Base-by-base conservation (phyloP, 2,797 vertebrate genomes). In the Mycteria americana region DNA sequence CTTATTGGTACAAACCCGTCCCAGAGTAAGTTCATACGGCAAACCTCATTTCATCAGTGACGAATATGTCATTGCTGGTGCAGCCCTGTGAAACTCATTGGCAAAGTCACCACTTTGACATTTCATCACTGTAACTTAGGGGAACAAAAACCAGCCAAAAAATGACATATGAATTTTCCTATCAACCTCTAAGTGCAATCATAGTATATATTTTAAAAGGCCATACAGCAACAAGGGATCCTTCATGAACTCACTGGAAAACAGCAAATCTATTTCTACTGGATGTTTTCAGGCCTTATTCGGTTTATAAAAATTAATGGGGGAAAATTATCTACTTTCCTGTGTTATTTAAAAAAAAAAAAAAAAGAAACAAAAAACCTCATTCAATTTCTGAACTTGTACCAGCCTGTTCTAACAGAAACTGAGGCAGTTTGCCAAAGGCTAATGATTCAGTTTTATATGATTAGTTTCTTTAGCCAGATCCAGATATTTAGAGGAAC, bases 401-500 rank as follows among this genome's bases (percentile, higher is more conserved):
- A 59, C 50, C 48, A 82, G 85, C 35, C 83, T 90, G 70, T 92
- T 92, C 87, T 89, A 77, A 35, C 67, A 93, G 77, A 91, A 97
- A 78, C 45, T 39, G 45, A 70, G 83, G 82, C 63, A 28, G 50
- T 78, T 91, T 96, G 93, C 94, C 95, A 89, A 59, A 72, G 92
- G 77, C 57, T 69, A 88, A 90, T 88, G 88, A 86, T 89, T 94
- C 85, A 19, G 46, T 90, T 87, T 89, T 75, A 82, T 93, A 53
- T 69, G 76, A 90, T 93, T 95, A 87, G 51, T 90, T 85, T 93
- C 74, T 85, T 95, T 92, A 93, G 73, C 67, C 74, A 89, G 85
- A 93, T 88, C 45, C 75, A 90, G 93, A 93, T 92, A 91, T 82
- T 82, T 85, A 89, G 50, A 81, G 65, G 62, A 92, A 72, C 59